Percentiles rank a stretch among this genome's conserved stretches.
Evolutionary conservation across 2,888 invertebrate species (phyloP).

Genomic region (Hoplodrina ambigua): DNA sequence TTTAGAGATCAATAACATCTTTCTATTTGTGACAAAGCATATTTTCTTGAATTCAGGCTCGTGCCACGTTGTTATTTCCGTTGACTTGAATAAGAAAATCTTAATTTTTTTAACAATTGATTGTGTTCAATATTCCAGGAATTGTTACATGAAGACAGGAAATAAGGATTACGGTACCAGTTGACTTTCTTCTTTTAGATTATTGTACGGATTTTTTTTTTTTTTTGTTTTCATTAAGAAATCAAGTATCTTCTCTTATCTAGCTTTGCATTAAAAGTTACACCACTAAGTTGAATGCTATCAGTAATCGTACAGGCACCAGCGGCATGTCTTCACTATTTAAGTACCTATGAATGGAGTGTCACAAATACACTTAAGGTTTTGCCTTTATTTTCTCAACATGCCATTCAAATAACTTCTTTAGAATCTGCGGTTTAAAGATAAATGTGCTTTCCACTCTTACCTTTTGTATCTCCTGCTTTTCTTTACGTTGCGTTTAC

Average conservation of each 20-base stretch:
- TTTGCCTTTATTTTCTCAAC: constrained; percentile 3
- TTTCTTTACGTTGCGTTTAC: not conserved
- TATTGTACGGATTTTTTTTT: too few relatives aligned
- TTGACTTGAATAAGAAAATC: too few relatives aligned
- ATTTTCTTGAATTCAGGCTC: too few relatives aligned
- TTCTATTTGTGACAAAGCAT: too few relatives aligned
- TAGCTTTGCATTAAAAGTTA: not conserved
- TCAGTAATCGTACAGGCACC: constrained; percentile 8
- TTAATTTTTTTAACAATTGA: too few relatives aligned
- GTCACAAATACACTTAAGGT: not conserved
- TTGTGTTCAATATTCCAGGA: not conserved
- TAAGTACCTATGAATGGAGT: not conserved
- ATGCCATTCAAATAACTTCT: not conserved
- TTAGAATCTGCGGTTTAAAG: not conserved
- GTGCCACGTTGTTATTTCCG: too few relatives aligned
- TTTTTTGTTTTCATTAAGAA: too few relatives aligned
- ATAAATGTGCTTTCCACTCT: not conserved
- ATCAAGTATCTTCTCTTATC: too few relatives aligned
- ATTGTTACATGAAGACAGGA: not conserved
- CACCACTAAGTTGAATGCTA: constrained; percentile 2
- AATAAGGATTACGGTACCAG: not conserved
- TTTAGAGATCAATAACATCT: not conserved
- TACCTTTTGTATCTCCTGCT: not conserved
- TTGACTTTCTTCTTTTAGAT: not conserved
- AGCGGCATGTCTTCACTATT: not conserved